Conservation (phyloP, 2,888 invertebrate genomes). For the Iphiclides podalirius region DNA sequence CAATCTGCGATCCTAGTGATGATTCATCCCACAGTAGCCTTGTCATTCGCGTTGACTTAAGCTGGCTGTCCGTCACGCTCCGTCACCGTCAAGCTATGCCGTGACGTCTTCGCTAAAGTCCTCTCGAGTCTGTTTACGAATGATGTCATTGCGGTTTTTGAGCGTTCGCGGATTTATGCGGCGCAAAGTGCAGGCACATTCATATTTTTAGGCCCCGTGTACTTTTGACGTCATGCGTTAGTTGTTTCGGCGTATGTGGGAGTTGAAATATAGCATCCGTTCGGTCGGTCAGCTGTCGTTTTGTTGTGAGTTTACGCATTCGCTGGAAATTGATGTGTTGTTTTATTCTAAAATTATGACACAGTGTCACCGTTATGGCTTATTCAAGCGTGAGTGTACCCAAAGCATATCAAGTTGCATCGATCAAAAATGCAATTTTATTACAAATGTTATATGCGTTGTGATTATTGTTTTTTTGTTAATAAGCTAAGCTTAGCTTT, state of each 20-base stretch:
- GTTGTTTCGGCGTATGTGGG: slow-evolving; percentile 19
- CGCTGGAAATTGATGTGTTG: slow-evolving; percentile 16
- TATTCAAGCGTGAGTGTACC: no score
- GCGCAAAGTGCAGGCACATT: slow-evolving; percentile 18
- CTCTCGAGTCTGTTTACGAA: slow-evolving; percentile 35
- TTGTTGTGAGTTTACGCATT: slow-evolving; percentile 3
- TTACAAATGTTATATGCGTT: no score
- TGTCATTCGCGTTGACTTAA: slow-evolving; percentile 25
- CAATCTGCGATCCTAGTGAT: slow-evolving; percentile 26
- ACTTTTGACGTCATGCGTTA: slow-evolving; percentile 20
- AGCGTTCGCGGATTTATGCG: slow-evolving; percentile 30
- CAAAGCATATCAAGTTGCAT: no score
- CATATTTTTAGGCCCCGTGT: slow-evolving; percentile 10
- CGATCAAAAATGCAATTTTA: no score
- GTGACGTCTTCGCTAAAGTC: slow-evolving; percentile 48
- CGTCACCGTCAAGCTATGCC: slow-evolving; percentile 55
- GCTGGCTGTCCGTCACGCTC: slow-evolving; percentile 27
- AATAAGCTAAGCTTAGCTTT: no score
- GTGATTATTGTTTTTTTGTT: no score
- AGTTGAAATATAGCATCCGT: slow-evolving; percentile 3
- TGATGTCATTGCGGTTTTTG: slow-evolving; percentile 57
- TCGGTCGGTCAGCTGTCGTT: slow-evolving; percentile 2
- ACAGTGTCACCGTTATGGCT: slow-evolving; percentile 29
- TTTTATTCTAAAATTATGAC: slow-evolving; percentile 14
- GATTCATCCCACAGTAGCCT: slow-evolving; percentile 31